Conservation (phyloP, 2,888 invertebrate species). For the Meiosimyza decipiens region DNA sequence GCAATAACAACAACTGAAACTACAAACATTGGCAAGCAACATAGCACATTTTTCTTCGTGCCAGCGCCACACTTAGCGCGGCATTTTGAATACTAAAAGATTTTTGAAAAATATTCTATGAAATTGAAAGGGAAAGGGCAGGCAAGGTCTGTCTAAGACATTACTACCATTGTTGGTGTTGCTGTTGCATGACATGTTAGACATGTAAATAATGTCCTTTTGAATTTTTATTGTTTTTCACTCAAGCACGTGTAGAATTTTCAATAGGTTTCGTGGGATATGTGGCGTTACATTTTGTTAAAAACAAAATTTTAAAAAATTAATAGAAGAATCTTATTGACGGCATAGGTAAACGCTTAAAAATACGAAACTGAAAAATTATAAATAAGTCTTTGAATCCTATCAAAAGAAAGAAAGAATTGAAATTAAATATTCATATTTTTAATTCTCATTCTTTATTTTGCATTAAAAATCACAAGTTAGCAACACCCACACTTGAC, state of each 20-base stretch:
- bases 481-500: neutral
- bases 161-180: neutral
- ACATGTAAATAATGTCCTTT: conserved; percentile 26
- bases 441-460: no score
- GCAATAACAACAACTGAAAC: conserved; percentile 19
- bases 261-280: neutral
- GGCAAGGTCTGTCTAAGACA: neutral
- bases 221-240: conserved; percentile 26
- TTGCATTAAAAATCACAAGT: no score
- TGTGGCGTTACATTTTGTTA: no score
- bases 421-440: no score
- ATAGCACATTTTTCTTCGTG: conserved; percentile 23
- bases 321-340: no score
- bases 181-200: conserved; percentile 18
- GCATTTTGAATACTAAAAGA: conserved; percentile 13
- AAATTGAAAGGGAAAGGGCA: no score
- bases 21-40: neutral
- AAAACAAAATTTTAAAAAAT: no score
- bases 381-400: no score
- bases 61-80: neutral
- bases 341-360: no score
- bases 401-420: no score
- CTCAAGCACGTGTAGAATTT: conserved; percentile 9
- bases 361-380: no score
- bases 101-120: neutral